Conservation (phyloP, 1,140 invertebrate genomes). For the Orius insidiosus region DNA sequence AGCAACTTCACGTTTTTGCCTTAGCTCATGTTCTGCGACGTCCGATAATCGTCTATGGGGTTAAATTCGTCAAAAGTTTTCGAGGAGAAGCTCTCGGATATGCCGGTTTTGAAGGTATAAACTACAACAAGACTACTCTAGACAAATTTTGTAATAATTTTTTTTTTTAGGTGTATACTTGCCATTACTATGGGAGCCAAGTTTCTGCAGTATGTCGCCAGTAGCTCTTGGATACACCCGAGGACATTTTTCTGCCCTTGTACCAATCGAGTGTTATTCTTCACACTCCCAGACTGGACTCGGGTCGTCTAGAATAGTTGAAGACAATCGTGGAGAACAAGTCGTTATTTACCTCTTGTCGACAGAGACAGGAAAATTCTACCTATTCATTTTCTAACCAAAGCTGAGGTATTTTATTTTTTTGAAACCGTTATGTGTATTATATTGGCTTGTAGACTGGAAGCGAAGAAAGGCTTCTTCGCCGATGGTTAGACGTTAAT, state of each 20-base stretch:
- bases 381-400: slow-evolving; percentile 80
- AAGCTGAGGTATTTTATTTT: slow-evolving; percentile 49
- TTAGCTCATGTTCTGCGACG: slow-evolving; percentile 81
- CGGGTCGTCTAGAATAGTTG: slow-evolving; percentile 10
- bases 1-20: slow-evolving; percentile 88
- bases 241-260: slow-evolving; percentile 88
- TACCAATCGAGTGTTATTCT: slow-evolving; percentile 64
- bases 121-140: too few species aligned
- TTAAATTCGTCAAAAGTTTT: slow-evolving; percentile 92
- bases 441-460: slow-evolving; percentile 33
- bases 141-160: slow-evolving; percentile 1
- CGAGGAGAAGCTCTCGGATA: slow-evolving; percentile 85
- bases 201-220: slow-evolving; percentile 83
- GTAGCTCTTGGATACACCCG: slow-evolving; percentile 85
- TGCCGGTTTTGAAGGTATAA: slow-evolving; percentile 78
- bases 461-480: slow-evolving; percentile 65
- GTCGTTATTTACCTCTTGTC: slow-evolving; percentile 55
- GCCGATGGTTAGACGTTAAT: slow-evolving; percentile 79
- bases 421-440: background rate
- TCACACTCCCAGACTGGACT: slow-evolving; percentile 13
- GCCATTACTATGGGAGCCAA: slow-evolving; percentile 84
- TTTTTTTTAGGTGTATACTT: slow-evolving; percentile 66
- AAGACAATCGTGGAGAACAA: background rate
- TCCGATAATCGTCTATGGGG: slow-evolving; percentile 91
- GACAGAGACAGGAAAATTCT: slow-evolving; percentile 77